Conservation (phyloP, 1,140 invertebrate species). For the Drosophila melanogaster region Release_6_plus_ISO1_MT NT_033779.5:669001-669500, state of each 20-base stretch:
- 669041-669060: constrained; percentile 6
- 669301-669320: not conserved
- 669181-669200: constrained; percentile 13
- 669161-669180: constrained; percentile 38
- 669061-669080: constrained; percentile 12
- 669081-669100: constrained; percentile 84
- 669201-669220: constrained; percentile 56
- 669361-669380: too few species aligned
- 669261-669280: constrained; percentile 64
- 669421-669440: not conserved
- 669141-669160: constrained; percentile 73
- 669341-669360: not conserved
- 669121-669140: constrained; percentile 10
- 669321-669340: not conserved
- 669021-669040: constrained; percentile 47
- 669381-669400: too few species aligned
- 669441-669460: constrained; percentile 12
- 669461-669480: constrained; percentile 67
- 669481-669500: constrained; percentile 83
- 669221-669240: constrained; percentile 71
- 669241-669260: constrained; percentile 74
- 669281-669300: constrained; percentile 34
- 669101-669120: constrained; percentile 83
- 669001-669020: constrained; percentile 33
- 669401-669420: too few species aligned